Percentiles rank a stretch among this genome's conserved stretches.
These are phyloP conservation scores for Hipparchia sbordonii DNA, from an alignment of 2,888 invertebrate genomes.

Conservation along the genomic window DNA sequence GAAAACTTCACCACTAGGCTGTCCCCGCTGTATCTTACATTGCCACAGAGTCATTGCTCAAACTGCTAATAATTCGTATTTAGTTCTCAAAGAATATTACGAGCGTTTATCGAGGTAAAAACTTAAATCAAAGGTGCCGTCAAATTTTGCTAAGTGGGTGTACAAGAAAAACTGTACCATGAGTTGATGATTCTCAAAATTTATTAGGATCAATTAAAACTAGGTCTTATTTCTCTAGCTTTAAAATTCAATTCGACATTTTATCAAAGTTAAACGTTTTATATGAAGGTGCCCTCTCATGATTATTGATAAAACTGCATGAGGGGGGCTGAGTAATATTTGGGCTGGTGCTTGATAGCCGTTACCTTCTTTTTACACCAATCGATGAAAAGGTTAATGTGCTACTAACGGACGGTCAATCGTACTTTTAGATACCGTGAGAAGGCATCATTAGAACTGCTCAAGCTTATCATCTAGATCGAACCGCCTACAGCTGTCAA, in stretches of 20 bases:
- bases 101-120: slow-evolving; percentile 48
- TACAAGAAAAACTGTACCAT: slow-evolving; percentile 24
- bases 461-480: slow-evolving; percentile 65
- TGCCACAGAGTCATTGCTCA: no score
- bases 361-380: not conserved
- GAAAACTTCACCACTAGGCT: no score
- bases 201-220: not conserved
- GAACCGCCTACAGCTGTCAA: slow-evolving; percentile 79
- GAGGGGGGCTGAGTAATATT: not conserved
- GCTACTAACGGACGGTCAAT: not conserved
- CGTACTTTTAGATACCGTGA: not conserved
- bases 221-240: not conserved
- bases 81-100: slow-evolving; percentile 58
- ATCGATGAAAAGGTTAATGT: not conserved
- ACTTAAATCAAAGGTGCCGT: slow-evolving; percentile 21
- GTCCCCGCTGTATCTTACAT: no score
- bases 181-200: slow-evolving; percentile 6
- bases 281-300: not conserved
- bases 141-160: slow-evolving; percentile 28
- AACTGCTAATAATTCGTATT: not conserved
- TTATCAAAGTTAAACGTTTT: not conserved
- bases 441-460: slow-evolving; percentile 31
- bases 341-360: not conserved
- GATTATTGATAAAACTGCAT: not conserved
- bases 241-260: not conserved